Conservation (phyloP, 1,140 invertebrate genomes). For the Helicoverpa armigera region DNA sequence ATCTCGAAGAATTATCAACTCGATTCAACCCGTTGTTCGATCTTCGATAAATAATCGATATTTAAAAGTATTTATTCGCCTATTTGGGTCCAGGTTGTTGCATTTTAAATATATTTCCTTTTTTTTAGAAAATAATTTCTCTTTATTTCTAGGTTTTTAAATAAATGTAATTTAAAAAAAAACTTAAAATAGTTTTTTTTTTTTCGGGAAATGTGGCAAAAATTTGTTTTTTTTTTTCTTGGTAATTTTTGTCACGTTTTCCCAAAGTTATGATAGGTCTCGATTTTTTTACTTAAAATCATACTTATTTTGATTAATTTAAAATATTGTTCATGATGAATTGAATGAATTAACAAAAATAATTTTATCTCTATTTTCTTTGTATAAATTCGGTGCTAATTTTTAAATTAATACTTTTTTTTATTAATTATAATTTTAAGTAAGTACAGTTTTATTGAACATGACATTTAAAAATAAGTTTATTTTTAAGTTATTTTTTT, state of each 20-base stretch:
- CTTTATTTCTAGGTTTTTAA: neutral
- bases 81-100: neutral
- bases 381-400: constrained; percentile 50
- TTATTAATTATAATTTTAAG: constrained; percentile 20
- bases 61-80: too few relatives aligned
- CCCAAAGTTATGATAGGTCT: neutral
- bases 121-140: neutral
- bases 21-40: too few relatives aligned
- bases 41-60: too few relatives aligned
- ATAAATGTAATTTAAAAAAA: too few relatives aligned
- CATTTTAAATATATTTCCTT: constrained; percentile 2
- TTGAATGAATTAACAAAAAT: neutral
- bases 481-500: neutral
- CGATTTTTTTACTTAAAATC: neutral
- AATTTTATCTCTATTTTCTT: neutral
- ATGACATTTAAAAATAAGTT: constrained; percentile 17
- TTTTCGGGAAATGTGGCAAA: neutral
- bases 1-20: too few relatives aligned
- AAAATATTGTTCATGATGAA: constrained; percentile 15
- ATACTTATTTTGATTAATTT: constrained; percentile 38
- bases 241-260: neutral
- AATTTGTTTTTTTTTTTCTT: neutral
- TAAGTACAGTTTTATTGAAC: constrained; percentile 29
- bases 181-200: neutral
- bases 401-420: constrained; percentile 26